phyloP scores from a whole-genome alignment of 2,797 vertebrate species.

The Chlorospingus semifuscus region DNA sequence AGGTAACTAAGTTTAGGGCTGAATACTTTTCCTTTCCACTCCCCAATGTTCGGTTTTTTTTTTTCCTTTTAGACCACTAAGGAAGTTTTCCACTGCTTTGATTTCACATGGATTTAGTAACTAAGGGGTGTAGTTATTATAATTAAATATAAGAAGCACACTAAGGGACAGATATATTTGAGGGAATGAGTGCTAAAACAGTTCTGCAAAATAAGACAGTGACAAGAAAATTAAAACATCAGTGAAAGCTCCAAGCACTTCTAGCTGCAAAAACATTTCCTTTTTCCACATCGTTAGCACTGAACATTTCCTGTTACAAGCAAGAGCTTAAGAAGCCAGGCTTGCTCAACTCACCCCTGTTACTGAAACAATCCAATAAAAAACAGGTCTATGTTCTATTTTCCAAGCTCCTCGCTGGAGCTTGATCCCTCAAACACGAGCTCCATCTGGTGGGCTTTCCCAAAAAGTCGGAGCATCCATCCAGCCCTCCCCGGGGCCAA shows the following conservation, averaged over 20 bases:
- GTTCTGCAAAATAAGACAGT: background rate
- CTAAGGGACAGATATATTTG: background rate
- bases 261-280: background rate
- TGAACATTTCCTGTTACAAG: background rate
- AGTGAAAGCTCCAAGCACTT: background rate
- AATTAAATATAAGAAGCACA: background rate
- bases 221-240: background rate
- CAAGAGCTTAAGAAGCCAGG: background rate
- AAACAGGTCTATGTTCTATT: background rate
- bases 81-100: background rate
- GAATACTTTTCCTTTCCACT: background rate
- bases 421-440: slow-evolving; percentile 65
- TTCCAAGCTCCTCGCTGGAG: background rate
- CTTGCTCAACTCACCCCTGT: background rate
- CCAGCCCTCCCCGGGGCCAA: background rate
- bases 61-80: slow-evolving; percentile 14
- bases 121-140: background rate
- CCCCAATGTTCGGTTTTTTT: background rate
- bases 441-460: slow-evolving; percentile 74
- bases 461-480: background rate
- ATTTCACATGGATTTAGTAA: slow-evolving; percentile 39
- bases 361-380: background rate
- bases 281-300: background rate
- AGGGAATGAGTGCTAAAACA: background rate
- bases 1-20: background rate